Evolutionary conservation across 2,888 invertebrate species (phyloP).

Genomic region (Phortica okadai): DNA sequence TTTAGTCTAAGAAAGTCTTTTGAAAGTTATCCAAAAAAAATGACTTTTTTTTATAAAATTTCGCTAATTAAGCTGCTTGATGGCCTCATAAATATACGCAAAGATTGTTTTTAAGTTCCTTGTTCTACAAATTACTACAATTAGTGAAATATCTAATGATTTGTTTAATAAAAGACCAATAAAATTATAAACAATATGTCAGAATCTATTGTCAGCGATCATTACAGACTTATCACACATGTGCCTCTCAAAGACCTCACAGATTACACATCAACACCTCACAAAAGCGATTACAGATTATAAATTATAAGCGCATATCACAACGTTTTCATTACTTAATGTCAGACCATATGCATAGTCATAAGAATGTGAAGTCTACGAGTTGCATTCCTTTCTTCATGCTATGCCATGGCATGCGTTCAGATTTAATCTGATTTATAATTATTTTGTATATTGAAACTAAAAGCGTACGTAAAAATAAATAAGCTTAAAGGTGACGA

Average conservation of each 20-base stretch:
- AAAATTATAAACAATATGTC: too few species aligned
- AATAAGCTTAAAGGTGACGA: conserved; percentile 68
- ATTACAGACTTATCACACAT: not conserved
- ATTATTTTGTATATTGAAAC: conserved; percentile 59
- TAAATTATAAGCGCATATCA: conserved; percentile 22
- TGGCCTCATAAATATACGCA: too few species aligned
- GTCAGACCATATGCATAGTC: conserved; percentile 49
- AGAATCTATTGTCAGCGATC: too few species aligned
- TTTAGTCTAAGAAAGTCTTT: too few species aligned
- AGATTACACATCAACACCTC: conserved; percentile 5
- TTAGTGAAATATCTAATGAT: too few species aligned
- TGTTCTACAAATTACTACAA: too few species aligned
- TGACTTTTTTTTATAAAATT: too few species aligned
- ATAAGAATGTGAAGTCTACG: conserved; percentile 18
- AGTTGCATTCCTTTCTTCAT: not conserved
- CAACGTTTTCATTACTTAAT: conserved; percentile 71
- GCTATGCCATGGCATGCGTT: conserved; percentile 3
- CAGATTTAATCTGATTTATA: conserved; percentile 74
- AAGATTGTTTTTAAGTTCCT: too few species aligned
- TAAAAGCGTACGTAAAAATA: conserved; percentile 59
- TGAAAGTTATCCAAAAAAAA: too few species aligned
- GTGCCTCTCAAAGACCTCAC: not conserved
- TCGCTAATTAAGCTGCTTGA: too few species aligned
- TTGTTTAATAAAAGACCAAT: not conserved
- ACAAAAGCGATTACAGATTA: not conserved